Evolutionary conservation across 2,888 invertebrate genomes (phyloP).

Genomic region (Lasioglossum oenotherae): DNA sequence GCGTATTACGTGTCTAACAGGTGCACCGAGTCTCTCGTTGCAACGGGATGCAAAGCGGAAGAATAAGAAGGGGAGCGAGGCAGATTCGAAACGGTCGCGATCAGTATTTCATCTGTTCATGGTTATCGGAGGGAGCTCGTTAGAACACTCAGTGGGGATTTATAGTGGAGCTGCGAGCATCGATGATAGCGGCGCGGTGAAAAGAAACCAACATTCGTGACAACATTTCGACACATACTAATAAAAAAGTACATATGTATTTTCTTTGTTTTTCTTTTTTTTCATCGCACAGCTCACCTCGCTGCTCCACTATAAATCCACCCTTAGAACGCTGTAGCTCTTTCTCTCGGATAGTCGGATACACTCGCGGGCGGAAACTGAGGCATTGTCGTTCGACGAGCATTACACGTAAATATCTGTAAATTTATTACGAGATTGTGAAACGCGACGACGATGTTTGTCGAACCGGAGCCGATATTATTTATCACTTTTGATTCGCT

Average conservation of each 20-base stretch:
- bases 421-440: slow-evolving; percentile 43
- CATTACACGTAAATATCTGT: slow-evolving; percentile 35
- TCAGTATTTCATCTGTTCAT: slow-evolving; percentile 29
- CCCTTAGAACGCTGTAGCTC: not conserved
- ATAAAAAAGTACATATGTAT: too few relatives aligned
- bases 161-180: too few relatives aligned
- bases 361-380: slow-evolving; percentile 21
- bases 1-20: slow-evolving; percentile 44
- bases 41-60: not conserved
- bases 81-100: not conserved
- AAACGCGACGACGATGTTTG: slow-evolving; percentile 19
- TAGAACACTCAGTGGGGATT: not conserved
- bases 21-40: slow-evolving; percentile 30
- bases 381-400: slow-evolving; percentile 21
- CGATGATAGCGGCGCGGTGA: too few relatives aligned
- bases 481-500: slow-evolving; percentile 31
- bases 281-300: too few relatives aligned
- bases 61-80: not conserved
- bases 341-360: not conserved
- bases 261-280: too few relatives aligned
- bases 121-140: slow-evolving; percentile 9
- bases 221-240: too few relatives aligned
- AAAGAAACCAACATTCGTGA: too few relatives aligned
- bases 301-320: too few relatives aligned
- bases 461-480: slow-evolving; percentile 21